phyloP scores from a whole-genome alignment of 2,888 invertebrate species.

The Lithophane socia region DNA sequence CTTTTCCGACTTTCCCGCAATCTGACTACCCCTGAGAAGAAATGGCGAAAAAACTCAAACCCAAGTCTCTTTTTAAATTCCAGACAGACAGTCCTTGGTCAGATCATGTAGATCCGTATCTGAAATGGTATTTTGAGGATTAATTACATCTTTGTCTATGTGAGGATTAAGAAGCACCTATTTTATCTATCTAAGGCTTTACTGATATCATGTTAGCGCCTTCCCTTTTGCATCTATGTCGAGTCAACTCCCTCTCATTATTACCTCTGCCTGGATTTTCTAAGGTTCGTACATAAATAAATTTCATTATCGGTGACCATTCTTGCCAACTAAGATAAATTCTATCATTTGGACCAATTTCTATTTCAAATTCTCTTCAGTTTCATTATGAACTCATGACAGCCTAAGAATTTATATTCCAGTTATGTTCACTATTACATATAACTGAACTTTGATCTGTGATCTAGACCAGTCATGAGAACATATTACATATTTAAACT shows the following conservation, averaged over 20 bases:
- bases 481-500: conserved; percentile 2
- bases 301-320: background rate
- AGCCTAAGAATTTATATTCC: background rate
- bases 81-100: too few species aligned
- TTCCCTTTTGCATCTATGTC: too few species aligned
- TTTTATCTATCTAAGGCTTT: background rate
- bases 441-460: conserved; percentile 34
- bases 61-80: too few species aligned
- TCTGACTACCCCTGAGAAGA: too few species aligned
- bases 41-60: too few species aligned
- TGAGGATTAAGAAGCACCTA: background rate
- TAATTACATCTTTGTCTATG: background rate
- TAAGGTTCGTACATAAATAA: background rate
- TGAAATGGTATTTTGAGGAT: too few species aligned
- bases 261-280: background rate
- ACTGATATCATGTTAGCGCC: background rate
- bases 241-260: too few species aligned
- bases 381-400: background rate
- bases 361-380: background rate
- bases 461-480: conserved; percentile 40
- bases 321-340: background rate
- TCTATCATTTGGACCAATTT: background rate
- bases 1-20: too few species aligned
- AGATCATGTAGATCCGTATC: too few species aligned
- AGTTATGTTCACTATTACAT: background rate